These are phyloP conservation scores for Platypus cylindrus DNA, from an alignment of 2,888 invertebrate species.

Conservation along the genomic window DNA sequence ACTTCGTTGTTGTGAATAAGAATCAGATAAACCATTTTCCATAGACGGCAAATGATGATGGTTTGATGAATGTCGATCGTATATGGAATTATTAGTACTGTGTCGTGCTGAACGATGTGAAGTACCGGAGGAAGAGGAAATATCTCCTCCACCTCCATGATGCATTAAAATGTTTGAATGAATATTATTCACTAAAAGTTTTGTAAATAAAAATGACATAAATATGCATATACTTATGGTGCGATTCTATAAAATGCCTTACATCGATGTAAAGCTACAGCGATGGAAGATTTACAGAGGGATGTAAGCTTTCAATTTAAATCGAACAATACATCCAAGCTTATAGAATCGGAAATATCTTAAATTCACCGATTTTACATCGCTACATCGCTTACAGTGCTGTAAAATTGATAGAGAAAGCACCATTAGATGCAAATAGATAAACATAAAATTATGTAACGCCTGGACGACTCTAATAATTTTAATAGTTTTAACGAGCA, in stretches of 20 bases:
- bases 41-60: constrained; percentile 30
- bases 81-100: constrained; percentile 21
- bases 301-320: too few species aligned
- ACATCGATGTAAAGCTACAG: background rate
- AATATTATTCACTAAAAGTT: constrained; percentile 40
- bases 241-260: background rate
- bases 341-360: too few species aligned
- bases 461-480: too few species aligned
- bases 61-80: constrained; percentile 23
- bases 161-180: constrained; percentile 37
- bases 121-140: too few species aligned
- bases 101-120: constrained; percentile 33
- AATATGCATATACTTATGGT: background rate
- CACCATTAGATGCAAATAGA: too few species aligned
- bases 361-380: too few species aligned
- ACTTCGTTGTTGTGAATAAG: constrained; percentile 19
- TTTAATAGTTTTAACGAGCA: too few species aligned
- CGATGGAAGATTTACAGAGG: too few species aligned
- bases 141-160: constrained; percentile 37
- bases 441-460: too few species aligned
- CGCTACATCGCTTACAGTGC: too few species aligned
- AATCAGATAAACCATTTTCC: constrained; percentile 40
- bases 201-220: constrained; percentile 2
- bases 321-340: too few species aligned
- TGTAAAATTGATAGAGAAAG: too few species aligned